Conservation (phyloP, 1,140 invertebrate species). For the Ptiloglossa arizonensis region DNA sequence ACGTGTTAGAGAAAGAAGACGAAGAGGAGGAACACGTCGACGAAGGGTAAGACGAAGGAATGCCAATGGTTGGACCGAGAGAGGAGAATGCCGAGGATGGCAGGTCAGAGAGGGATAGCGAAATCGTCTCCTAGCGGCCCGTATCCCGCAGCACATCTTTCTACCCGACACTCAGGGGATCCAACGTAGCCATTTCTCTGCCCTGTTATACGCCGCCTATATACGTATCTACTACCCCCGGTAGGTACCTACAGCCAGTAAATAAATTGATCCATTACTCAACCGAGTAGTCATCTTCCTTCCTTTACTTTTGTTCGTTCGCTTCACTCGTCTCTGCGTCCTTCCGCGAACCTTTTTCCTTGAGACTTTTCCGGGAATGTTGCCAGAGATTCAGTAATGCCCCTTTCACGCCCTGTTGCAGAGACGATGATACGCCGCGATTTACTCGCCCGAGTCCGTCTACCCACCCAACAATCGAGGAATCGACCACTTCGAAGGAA, state of each 20-base stretch:
- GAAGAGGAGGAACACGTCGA: background rate
- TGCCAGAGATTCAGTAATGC: constrained; percentile 69
- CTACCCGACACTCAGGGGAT: constrained; percentile 73
- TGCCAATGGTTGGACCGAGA: constrained; percentile 46
- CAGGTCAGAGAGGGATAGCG: constrained; percentile 63
- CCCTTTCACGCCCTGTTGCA: constrained; percentile 68
- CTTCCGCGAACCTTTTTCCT: constrained; percentile 54
- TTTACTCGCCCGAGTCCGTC: constrained; percentile 52
- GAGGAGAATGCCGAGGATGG: constrained; percentile 40
- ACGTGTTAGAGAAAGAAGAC: constrained; percentile 26
- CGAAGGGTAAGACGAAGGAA: background rate
- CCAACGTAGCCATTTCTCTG: constrained; percentile 74
- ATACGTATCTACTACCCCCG: constrained; percentile 67
- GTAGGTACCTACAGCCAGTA: constrained; percentile 69
- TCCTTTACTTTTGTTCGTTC: constrained; percentile 66
- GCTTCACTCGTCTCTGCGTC: constrained; percentile 45
- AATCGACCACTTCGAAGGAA: constrained; percentile 36
- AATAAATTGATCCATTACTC: constrained; percentile 82
- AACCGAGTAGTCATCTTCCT: constrained; percentile 78
- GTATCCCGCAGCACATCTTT: constrained; percentile 77
- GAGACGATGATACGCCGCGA: constrained; percentile 66
- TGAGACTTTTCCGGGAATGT: constrained; percentile 64
- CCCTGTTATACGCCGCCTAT: constrained; percentile 69
- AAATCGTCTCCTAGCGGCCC: constrained; percentile 75
- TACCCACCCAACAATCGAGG: constrained; percentile 12